These are phyloP conservation scores for Eriocheir sinensis DNA, from an alignment of 1,140 invertebrate genomes.

Conservation along the genomic window DNA sequence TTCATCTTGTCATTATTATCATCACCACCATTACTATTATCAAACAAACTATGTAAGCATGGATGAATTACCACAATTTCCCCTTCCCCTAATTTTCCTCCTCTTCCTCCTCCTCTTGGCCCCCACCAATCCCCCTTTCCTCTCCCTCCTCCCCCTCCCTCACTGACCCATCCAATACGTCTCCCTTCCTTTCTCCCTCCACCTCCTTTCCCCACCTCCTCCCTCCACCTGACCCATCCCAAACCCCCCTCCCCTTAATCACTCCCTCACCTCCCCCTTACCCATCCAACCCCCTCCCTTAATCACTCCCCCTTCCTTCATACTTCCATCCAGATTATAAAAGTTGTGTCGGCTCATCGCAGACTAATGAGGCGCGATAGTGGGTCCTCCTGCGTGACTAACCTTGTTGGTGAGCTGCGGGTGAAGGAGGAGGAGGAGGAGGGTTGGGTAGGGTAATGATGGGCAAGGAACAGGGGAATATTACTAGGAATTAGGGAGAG, in stretches of 20 bases:
- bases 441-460: background rate
- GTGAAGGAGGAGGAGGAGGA: background rate
- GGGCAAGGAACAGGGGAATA: no score
- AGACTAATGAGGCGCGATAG: background rate
- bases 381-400: background rate
- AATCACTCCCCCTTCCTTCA: background rate
- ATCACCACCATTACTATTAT: no score
- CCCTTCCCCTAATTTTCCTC: no score
- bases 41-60: no score
- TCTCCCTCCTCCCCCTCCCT: background rate
- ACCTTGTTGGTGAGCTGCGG: background rate
- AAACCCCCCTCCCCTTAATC: background rate
- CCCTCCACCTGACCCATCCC: no score
- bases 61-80: no score
- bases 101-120: background rate
- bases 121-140: background rate
- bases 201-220: background rate
- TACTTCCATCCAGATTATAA: background rate
- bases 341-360: background rate
- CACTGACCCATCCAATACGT: no score
- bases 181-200: no score
- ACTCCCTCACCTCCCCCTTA: no score
- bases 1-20: no score
- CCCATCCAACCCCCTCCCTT: background rate
- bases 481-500: no score